Evolutionary conservation across 2,888 invertebrate genomes (phyloP), one percentile per base, ranked within the genome.

Genomic region (Euzetes globulus): DNA sequence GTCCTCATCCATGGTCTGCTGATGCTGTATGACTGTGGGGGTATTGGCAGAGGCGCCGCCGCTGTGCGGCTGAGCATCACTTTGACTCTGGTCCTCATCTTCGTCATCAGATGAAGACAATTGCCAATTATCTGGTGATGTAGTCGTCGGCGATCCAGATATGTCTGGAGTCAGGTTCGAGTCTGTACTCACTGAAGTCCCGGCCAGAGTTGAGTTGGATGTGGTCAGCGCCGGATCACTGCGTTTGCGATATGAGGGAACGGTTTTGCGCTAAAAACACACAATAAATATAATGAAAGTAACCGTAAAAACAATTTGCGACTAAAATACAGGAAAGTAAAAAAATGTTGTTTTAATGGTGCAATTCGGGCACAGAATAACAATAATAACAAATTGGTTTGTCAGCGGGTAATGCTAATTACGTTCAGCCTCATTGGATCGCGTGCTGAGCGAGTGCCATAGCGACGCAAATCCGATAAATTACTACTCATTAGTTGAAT

Each of bases 241-340:
- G 80, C 89, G 89, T 84, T 91, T 91, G 80, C 90, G 86, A 80
- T 78, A 79, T 58, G 80, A 78, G 60, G 89, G 87, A 82, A 88
- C 88, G n/a, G 45, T 58, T 75, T 65, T 65, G 29, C 63, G 63
- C 63, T 65, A 65, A 29, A n/a, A 65, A 65, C 6, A 65, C 63
- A 65, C 1, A 65, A 65, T 17, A 65, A n/a, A 58, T 58, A 4
- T 22, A 17, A 58, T 58, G 15, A 27, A 22, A 27, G 17, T 13
- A 27, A 27, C 17, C 25, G 19, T 17, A 27, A 27, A 27, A 22
- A 58, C 25, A 58, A 58, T 27, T 58, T 27, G 2, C n/a, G 3
- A 2, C 27, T 58, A 27, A 22, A 58, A 58, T 27, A 58, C 58
- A 58, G 50, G 50, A 50, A 50, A 50, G 17, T 25, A 25, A 60